A percentile compares a stretch with the other conserved stretches of the same genome.
Evolutionary conservation across 2,888 invertebrate species (phyloP).

Genomic region (Griposia aprilina): DNA sequence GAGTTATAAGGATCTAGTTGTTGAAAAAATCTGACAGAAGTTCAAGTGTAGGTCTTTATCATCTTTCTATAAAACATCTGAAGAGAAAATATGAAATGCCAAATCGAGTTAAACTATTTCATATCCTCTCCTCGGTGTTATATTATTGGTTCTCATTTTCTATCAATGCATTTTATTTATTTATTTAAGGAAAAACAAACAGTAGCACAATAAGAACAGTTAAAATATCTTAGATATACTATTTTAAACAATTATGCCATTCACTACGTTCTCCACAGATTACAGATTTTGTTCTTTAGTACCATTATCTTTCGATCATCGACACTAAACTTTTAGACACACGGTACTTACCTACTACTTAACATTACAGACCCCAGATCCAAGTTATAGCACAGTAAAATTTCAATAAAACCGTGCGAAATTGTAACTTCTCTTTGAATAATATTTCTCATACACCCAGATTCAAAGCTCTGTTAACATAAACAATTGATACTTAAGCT

Average conservation of each 20-base stretch:
- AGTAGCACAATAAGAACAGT: no score
- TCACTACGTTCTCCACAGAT: no score
- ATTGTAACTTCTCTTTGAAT: constrained; percentile 18
- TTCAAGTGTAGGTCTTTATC: neutral
- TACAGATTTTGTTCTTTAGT: no score
- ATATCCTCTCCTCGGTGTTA: neutral
- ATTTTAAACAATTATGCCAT: no score
- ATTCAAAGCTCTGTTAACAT: constrained; percentile 45
- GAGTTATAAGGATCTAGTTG: neutral
- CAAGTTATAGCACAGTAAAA: no score
- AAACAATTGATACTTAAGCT: constrained; percentile 58
- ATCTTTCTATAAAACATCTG: neutral
- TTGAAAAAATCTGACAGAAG: no score
- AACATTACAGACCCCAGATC: no score
- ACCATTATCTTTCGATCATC: neutral
- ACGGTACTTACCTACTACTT: neutral
- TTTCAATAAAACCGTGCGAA: constrained; percentile 3
- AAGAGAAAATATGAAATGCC: neutral
- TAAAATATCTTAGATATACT: no score
- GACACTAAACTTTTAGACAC: constrained; percentile 6
- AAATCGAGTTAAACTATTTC: neutral
- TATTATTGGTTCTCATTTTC: neutral
- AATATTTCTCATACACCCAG: constrained; percentile 9
- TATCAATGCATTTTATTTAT: neutral
- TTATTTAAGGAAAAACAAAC: no score